Evolutionary conservation across 2,113 vertebrate species (phyloP), one percentile per base, ranked within the genome.

Genomic region (Piaya cayana): DNA sequence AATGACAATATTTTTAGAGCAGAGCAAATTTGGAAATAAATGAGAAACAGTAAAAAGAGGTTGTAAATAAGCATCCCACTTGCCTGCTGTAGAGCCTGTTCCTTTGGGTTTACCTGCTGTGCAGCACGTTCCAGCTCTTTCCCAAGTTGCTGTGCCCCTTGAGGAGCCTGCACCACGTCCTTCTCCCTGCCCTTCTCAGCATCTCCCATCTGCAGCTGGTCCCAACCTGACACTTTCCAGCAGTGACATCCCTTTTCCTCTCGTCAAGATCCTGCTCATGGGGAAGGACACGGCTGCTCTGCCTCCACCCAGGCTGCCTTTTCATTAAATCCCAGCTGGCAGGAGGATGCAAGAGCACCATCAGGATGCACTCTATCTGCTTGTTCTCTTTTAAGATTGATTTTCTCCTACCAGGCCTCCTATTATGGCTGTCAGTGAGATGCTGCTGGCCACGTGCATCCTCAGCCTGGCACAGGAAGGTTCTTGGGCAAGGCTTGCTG

Each of bases 371-470:
- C 15, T 19, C 34, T 10, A 69, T 64, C 69, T 86, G 59, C 34
- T 77, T 89, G 50, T 53, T 65, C 62, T 75, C 74, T 53, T 77
- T 30, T 4, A 45, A 45, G 59, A 86, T 0, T 59, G 19, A 79
- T 81, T 62, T 89, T 64, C 45, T 87, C 60, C 59, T 74, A 81
- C 19, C 53, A 86, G 22, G 25, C 13, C 81, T 94, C 83, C 89
- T 88, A 80, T 69, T 92, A 93, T 27, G n/a, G 94, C 50, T 65
- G 39, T 75, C 62, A 76, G 29, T 12, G 65, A 87, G 88, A 63
- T 47, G 37, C 71, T 76, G 39, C 49, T 12, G 5, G 50, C 25
- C n/a, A 76, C 2, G 3, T 39, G 45, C 64, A 89, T n/a, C 47
- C 36, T 70, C 27, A 87, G 82, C 37, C 60, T 82, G 32, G 62